Conservation (phyloP, 2,888 invertebrate genomes). For the Clunio marinus region DNA sequence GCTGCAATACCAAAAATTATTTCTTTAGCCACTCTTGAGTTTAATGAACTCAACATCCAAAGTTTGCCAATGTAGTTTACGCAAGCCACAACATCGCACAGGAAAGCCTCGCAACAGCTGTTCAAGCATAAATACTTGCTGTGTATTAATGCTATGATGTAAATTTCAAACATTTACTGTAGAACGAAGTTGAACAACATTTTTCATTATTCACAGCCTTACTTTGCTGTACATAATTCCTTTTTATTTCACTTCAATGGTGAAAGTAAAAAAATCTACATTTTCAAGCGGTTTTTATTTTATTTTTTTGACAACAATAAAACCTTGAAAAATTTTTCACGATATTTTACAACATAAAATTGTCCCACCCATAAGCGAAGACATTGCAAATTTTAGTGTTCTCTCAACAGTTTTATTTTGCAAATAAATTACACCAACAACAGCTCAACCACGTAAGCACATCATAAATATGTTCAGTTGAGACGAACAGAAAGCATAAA, state of each 20-base stretch:
- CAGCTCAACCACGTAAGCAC: no score
- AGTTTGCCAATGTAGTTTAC: constrained; percentile 15
- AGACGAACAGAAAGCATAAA: not conserved
- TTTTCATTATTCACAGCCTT: not conserved
- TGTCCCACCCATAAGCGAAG: not conserved
- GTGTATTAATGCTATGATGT: not conserved
- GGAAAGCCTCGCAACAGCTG: not conserved
- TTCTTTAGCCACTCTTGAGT: not conserved
- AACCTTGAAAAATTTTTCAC: constrained; percentile 18
- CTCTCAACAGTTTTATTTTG: no score
- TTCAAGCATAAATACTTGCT: not conserved
- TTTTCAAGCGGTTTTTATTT: not conserved
- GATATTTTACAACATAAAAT: constrained; percentile 10
- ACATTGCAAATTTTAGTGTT: not conserved
- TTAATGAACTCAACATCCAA: constrained; percentile 8
- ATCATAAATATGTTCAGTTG: no score
- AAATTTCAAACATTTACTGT: not conserved
- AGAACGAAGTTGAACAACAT: constrained; percentile 11
- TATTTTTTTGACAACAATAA: constrained; percentile 12
- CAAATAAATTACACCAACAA: no score
- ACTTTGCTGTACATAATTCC: not conserved
- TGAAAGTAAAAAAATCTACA: constrained; percentile 20
- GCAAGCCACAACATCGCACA: constrained; percentile 14
- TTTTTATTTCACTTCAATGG: constrained; percentile 7
- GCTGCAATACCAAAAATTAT: constrained; percentile 2